Percentiles rank a stretch among this genome's conserved stretches.
Evolutionary conservation across 2,888 invertebrate species (phyloP).

Genomic region (Toxonevra muliebris): DNA sequence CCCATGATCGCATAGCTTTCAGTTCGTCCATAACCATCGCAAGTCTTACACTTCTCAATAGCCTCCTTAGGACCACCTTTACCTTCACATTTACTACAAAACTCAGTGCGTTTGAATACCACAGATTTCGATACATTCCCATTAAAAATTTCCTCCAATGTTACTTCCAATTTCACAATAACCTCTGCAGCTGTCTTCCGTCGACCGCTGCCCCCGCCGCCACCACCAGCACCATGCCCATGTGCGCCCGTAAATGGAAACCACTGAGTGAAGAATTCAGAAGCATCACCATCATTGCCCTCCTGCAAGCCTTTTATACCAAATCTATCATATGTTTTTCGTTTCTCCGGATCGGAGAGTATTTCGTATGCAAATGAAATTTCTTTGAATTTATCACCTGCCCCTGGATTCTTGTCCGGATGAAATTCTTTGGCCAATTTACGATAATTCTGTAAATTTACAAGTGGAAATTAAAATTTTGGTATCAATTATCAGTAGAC

Average conservation of each 20-base stretch:
- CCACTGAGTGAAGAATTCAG: constrained; percentile 74
- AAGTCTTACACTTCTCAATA: constrained; percentile 48
- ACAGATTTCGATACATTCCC: constrained; percentile 76
- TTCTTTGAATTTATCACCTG: constrained; percentile 94
- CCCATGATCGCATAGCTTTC: constrained; percentile 54
- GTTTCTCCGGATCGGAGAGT: constrained; percentile 87
- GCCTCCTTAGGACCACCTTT: constrained; percentile 54
- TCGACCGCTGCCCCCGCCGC: constrained; percentile 68
- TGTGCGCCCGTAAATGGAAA: constrained; percentile 71
- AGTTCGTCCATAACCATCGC: constrained; percentile 61
- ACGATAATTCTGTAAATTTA: constrained; percentile 79
- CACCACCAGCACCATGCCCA: constrained; percentile 67
- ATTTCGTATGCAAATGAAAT: constrained; percentile 96
- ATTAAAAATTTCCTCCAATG: constrained; percentile 90
- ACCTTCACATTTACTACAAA: constrained; percentile 57
- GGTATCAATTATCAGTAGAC: neutral
- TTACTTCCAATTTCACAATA: constrained; percentile 82
- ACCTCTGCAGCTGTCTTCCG: constrained; percentile 76
- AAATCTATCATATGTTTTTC: constrained; percentile 84
- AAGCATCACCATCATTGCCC: constrained; percentile 69
- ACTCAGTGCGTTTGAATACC: constrained; percentile 54
- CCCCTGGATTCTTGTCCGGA: constrained; percentile 89
- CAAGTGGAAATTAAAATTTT: constrained; percentile 20
- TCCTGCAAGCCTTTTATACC: constrained; percentile 91
- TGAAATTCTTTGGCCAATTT: constrained; percentile 94